Evolutionary conservation across 2,113 vertebrate species (phyloP), one percentile per base, ranked within the genome.

Genomic region (Paracanthobrama guichenoti): DNA sequence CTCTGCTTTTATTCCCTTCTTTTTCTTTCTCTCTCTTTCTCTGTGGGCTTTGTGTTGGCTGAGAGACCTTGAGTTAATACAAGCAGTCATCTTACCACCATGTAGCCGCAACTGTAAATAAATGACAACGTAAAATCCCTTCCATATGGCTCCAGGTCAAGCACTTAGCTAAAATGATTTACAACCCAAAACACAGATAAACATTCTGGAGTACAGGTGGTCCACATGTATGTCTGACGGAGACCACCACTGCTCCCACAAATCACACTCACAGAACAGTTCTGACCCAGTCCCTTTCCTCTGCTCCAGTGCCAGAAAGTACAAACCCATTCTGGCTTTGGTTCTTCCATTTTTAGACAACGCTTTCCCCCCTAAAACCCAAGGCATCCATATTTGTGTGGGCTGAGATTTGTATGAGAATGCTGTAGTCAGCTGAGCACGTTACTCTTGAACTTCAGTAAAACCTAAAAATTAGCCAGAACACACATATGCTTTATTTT

Each of bases 301-400:
- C 62, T 60, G 85, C 66, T 81, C 75, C 14, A 18, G 26, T 80
- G 86, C 79, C 79, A 69, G 3, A 90, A 88, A 88, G 77, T 72
- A 82, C 81, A 88, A 87, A 85, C 82, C 44, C 85, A 86, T 89
- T 88, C 85, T 85, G 74, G 82, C 64, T 86, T 89, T 83, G 74
- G 69, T 89, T 91, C 87, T 92, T 92, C 92, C 91, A 93, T 93
- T 92, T 94, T 93, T 93, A 94, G 93, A 93, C 92, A 90, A 83
- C 80, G 74, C 75, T 81, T 59, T 28, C 42, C 20, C 57, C 81
- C 88, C 28, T n/a, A 6, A 44, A 50, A 69, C 50, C 31, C 88
- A 72, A 88, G 81, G 85, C 88, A 89, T 89, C 88, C 76, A 26
- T 93, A 92, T 94, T 93, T 92, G 91, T 91, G 91, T 93, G 91